phyloP scores from a whole-genome alignment of 2,888 invertebrate species.

The Atherix ibis region DNA sequence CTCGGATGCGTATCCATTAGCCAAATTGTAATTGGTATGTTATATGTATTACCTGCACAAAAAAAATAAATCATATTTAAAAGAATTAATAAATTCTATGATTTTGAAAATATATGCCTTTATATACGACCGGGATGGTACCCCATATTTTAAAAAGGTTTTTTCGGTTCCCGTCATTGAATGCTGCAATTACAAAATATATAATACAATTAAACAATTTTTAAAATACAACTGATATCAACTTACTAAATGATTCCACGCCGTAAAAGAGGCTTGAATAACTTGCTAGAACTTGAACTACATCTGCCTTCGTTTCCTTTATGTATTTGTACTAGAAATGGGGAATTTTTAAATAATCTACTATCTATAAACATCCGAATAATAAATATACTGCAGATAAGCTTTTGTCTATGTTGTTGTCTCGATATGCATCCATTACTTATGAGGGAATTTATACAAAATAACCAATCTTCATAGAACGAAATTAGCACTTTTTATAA shows the following conservation, averaged over 20 bases:
- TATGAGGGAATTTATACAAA: no score
- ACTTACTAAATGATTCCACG: conserved; percentile 54
- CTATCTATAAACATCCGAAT: no score
- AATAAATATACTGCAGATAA: no score
- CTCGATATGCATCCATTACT: no score
- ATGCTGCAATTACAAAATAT: conserved; percentile 40
- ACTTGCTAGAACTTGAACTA: conserved; percentile 42
- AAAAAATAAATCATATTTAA: conserved; percentile 2
- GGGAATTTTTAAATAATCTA: no score
- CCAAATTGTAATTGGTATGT: conserved; percentile 95
- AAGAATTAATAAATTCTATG: conserved; percentile 4
- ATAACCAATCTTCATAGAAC: no score
- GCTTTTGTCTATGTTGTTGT: no score
- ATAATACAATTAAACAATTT: conserved; percentile 3
- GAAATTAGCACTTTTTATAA: no score
- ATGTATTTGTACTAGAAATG: conserved; percentile 55
- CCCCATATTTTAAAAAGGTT: conserved; percentile 75
- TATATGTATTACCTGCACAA: conserved; percentile 56
- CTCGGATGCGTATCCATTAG: conserved; percentile 93
- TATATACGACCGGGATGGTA: conserved; percentile 83
- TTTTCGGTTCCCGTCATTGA: conserved; percentile 71
- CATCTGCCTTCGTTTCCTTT: conserved; percentile 49
- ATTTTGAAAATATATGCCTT: conserved; percentile 39
- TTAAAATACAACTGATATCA: background rate
- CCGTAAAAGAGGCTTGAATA: conserved; percentile 50